Percentiles rank a stretch among this genome's conserved stretches.
phyloP scores from a whole-genome alignment of 2,113 vertebrate genomes.

The Laterallus jamaicensis region DNA sequence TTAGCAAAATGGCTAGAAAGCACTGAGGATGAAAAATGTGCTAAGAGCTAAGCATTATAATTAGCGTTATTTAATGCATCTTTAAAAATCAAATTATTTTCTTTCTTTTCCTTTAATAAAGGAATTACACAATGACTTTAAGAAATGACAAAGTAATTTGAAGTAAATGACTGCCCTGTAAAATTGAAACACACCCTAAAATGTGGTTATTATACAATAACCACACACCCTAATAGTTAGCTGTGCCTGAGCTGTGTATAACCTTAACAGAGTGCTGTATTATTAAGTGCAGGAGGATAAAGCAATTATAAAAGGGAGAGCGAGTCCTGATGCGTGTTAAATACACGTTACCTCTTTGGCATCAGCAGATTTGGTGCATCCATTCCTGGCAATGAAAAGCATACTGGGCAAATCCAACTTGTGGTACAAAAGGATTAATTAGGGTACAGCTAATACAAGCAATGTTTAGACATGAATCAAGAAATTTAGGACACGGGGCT shows the following conservation, averaged over 20 bases:
- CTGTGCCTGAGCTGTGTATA: background rate
- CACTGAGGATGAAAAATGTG: background rate
- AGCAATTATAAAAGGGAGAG: slow-evolving; percentile 52
- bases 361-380: slow-evolving; percentile 59
- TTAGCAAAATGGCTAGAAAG: slow-evolving; percentile 10
- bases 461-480: slow-evolving; percentile 40
- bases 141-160: slow-evolving; percentile 56
- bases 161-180: slow-evolving; percentile 55
- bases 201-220: slow-evolving; percentile 37
- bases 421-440: slow-evolving; percentile 51
- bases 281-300: slow-evolving; percentile 56
- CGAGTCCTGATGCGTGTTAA: slow-evolving; percentile 41
- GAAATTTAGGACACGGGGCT: slow-evolving; percentile 17
- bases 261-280: slow-evolving; percentile 22
- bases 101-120: slow-evolving; percentile 20
- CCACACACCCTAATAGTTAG: slow-evolving; percentile 29
- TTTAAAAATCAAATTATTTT: slow-evolving; percentile 46
- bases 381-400: slow-evolving; percentile 35
- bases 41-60: slow-evolving; percentile 52
- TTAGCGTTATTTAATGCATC: slow-evolving; percentile 55
- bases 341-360: slow-evolving; percentile 27
- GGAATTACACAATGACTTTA: slow-evolving; percentile 50
- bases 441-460: slow-evolving; percentile 53
- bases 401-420: slow-evolving; percentile 44
- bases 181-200: slow-evolving; percentile 60